phyloP scores from a whole-genome alignment of 2,113 vertebrate species.

The Hyla sarda region DNA sequence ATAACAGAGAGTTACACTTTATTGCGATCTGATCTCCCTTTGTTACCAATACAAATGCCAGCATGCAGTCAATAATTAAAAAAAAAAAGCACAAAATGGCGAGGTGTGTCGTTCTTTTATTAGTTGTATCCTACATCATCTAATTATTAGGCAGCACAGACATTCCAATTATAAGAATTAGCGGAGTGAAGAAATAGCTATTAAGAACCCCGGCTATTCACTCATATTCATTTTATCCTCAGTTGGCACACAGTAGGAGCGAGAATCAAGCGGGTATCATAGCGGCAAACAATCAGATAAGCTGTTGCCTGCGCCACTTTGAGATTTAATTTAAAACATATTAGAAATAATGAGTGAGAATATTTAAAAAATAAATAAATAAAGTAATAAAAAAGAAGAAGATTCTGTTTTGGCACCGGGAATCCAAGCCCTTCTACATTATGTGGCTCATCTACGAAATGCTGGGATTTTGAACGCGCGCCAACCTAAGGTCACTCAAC shows the following conservation, averaged over 20 bases:
- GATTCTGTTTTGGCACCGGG: slow-evolving; percentile 53
- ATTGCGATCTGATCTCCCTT: slow-evolving; percentile 50
- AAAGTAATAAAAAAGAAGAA: slow-evolving; percentile 60
- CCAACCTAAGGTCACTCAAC: slow-evolving; percentile 66
- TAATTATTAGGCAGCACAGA: slow-evolving; percentile 97
- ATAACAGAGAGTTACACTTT: slow-evolving; percentile 67
- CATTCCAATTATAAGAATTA: slow-evolving; percentile 98
- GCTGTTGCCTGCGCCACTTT: slow-evolving; percentile 22
- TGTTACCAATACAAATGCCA: slow-evolving; percentile 66
- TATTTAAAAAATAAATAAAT: slow-evolving; percentile 64
- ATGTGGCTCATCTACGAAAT: slow-evolving; percentile 61
- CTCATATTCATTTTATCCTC: slow-evolving; percentile 83
- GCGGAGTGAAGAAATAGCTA: slow-evolving; percentile 94
- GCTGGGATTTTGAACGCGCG: slow-evolving; percentile 64
- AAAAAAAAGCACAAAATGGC: slow-evolving; percentile 83
- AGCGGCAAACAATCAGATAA: slow-evolving; percentile 45
- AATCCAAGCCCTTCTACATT: slow-evolving; percentile 65
- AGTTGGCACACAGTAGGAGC: slow-evolving; percentile 66
- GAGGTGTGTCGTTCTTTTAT: slow-evolving; percentile 86
- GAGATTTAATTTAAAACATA: slow-evolving; percentile 36
- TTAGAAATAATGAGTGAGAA: slow-evolving; percentile 47
- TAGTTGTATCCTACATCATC: slow-evolving; percentile 95
- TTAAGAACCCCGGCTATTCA: slow-evolving; percentile 83
- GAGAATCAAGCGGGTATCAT: slow-evolving; percentile 16
- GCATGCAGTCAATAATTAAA: slow-evolving; percentile 78